Evolutionary conservation across 2,888 invertebrate genomes (phyloP), one percentile per base, ranked within the genome.

Genomic region (Gandaritis pyraliata): DNA sequence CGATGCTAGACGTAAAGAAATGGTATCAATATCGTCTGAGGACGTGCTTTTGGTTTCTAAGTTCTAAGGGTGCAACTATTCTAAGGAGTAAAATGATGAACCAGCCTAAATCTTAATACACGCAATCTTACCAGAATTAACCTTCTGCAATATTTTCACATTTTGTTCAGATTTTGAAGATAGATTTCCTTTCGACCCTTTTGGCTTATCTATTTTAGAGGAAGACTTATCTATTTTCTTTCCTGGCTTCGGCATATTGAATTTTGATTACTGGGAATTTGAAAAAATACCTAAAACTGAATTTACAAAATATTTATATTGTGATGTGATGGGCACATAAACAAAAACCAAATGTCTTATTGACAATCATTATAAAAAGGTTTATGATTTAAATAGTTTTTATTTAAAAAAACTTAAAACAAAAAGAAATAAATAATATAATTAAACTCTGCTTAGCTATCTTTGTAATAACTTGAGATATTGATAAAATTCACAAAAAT

Each of bases 111-210:
- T 23, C 23, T 23, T 5, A 23, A 23, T 5, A 5, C 23, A 23
- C 6, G 2, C 6, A 50, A 52, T 55, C 68, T 63, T 55, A 80
- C 80, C 74, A 36, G 74, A 63, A 48, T 71, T 65, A 2, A 52
- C 58, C 18, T 60, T 74, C 68, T 76, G 80, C 43, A 74, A 41
- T 16, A 78, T 68, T 71, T 78, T 83, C 39, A 84, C 79, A 72
- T 82, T 84, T 51, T 76, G 75, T 18, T 82, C 82, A 0, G 83
- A 82, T 41, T 65, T 65, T 0, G 80, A 63, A 3, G 65, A 61
- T 2, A 80, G 62, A 15, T 73, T 73, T 1, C 70, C 61, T 49
- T 74, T 78, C 0, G 81, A 78, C 0, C 61, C 64, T 41, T 59
- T 68, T 0, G 60, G 48, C 29, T 55, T 72, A 12, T 72, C 72